Evolutionary conservation across 1,140 invertebrate species (phyloP), one percentile per base, ranked within the genome.

Genomic region (Drosophila littoralis): DNA sequence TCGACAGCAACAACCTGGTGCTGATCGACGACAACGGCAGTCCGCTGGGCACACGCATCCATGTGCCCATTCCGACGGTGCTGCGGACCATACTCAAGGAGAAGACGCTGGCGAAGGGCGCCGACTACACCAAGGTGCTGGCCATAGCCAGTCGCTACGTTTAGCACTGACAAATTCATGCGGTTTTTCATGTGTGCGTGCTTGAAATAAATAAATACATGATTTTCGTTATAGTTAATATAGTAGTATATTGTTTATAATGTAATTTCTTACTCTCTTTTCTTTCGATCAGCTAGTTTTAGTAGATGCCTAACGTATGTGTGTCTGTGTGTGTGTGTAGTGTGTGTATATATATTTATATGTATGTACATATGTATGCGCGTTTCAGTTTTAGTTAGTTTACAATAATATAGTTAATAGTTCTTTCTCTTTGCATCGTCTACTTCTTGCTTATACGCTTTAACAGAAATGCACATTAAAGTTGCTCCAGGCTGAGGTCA

Each of bases 1-100:
- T 97, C 93, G 99, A 99, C 92, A 97, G 96, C 75, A 99, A 99
- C 91, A 99, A 99, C 93, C 92, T 99, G 67, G 98, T 99, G 1
- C 93, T 99, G 0, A 96, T 99, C 59, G 98, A 99, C 90, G 98
- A 99, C 81, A 97, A 95, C 93, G 98, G 98, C 76, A 96, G 95
- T 22, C 98, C 98, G 1, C 93, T 99, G 9, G 99, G 99, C 28
- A 99, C 97, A 4, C 94, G 98, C 72, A 98, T 99, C 75, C 95
- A 97, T 85, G 98, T 98, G 10, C 99, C 99, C 0, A 97, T 99
- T 76, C 99, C 99, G 6, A 96, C 97, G 4, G 94, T 97, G 51
- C 93, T 99, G n/a, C 93, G 98, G 65, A 97, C 96, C 7, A 96
- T 97, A 64, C 93, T 98, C 7, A 97, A 97, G 93, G 94, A 97